Base-by-base conservation (phyloP, 2,797 vertebrate genomes). In the Danio jaintianensis region DNA sequence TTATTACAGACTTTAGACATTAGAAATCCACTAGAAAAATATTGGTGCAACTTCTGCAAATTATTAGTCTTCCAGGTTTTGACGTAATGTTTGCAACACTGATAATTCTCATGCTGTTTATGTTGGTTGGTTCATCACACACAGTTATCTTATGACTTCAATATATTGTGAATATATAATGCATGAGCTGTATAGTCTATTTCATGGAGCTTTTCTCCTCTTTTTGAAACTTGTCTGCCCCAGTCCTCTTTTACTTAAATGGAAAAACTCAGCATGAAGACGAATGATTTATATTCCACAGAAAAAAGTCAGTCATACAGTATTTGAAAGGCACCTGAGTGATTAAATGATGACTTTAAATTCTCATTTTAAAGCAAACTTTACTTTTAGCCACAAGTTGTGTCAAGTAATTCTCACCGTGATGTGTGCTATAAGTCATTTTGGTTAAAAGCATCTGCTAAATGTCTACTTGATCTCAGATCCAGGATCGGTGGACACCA, bases 391-490 rank as follows among this genome's bases (percentile, higher is more conserved):
- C 70, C 53, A 13, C 40, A 56, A 53, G 53, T 22, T 58, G 38
- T n/a, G 8, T 53, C 55, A 59, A 47, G 5, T 12, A 42, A 29
- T 58, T 58, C 55, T 47, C 15, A 12, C 7, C 22, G 20, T n/a
- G 6, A 73, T 59, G 71, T 29, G 15, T 45, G 11, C 20, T 43
- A 13, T 11, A 73, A 73, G 53, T 73, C 20, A 12, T 73, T 73
- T 73, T 47, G 55, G 9, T 45, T 59, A 36, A 20, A 36, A 64
- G 59, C 50, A 66, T 72, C 56, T 78, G 66, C 36, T 78, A 52
- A 63, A 71, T 64, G 69, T 47, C n/a, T 20, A 5, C 18, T 53
- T 11, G n/a, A 63, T 76, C 48, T 76, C 48, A 45, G 20, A 53
- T 36, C 20, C 38, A 64, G 45, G 22, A 79, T 53, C 59, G 55